Base-by-base conservation (phyloP, 2,113 vertebrate species). In the Ranitomeya variabilis region DNA sequence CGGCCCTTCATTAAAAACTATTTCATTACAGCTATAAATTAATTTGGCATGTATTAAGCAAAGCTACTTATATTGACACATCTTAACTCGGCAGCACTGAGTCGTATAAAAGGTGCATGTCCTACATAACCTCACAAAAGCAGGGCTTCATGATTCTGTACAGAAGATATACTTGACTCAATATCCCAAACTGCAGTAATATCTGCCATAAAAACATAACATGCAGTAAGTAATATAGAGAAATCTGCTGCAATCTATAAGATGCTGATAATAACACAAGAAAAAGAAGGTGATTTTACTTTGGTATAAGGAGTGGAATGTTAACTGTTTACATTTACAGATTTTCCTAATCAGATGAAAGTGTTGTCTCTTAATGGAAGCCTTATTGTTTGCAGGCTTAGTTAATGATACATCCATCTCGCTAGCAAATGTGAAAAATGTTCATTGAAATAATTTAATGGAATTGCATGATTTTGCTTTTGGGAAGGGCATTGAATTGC, bases 261-360 rank as follows among this genome's bases (percentile, higher is more conserved):
- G 31, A 23, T 18, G 19, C 21, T 51, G 80, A 88, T 83, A 88
- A 88, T 83, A 88, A 88, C 55, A 59, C 71, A 88, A 83, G 66
- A 83, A 82, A 76, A 66, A 81, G 71, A 64, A 52, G 66, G 51
- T 74, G 57, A 79, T 64, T 83, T 83, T 59, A 76, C 87, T 88
- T 83, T 88, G 57, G 76, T 83, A 57, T 83, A 8, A 83, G 80
- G 74, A 52, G 67, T 83, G 87, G 87, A 83, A 88, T 88, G 80
- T 81, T 88, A 88, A 88, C 87, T 79, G 73, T 89, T 89, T 89
- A 85, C 62, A 89, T 85, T 78, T 69, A 57, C 67, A 52, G 81
- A 77, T 89, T 85, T 89, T 85, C 45, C 60, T 87, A 80, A 80
- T 85, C 81, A 85, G 74, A 89, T 79, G 82, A 89, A 89, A 85